Percentiles rank a stretch among this genome's conserved stretches.
phyloP scores from a whole-genome alignment of 2,888 invertebrate species.

The Patella caerulea region DNA sequence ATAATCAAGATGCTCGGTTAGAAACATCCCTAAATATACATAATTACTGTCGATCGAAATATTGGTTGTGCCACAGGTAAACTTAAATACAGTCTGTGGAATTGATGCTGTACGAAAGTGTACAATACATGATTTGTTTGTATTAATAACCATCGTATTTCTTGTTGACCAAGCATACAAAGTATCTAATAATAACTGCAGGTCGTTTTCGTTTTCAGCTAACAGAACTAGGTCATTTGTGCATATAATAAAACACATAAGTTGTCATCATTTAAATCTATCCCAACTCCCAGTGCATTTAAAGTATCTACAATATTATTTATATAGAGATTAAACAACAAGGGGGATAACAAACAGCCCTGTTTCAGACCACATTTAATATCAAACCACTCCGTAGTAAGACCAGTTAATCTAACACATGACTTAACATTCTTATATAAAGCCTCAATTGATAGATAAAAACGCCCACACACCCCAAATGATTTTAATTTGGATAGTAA shows the following conservation, averaged over 20 bases:
- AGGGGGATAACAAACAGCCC: slow-evolving; percentile 35
- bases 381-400: neutral
- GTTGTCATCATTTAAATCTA: slow-evolving; percentile 24
- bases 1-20: slow-evolving; percentile 19
- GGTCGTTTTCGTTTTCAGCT: slow-evolving; percentile 28
- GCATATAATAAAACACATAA: slow-evolving; percentile 33
- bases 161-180: slow-evolving; percentile 29
- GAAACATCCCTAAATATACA: slow-evolving; percentile 22
- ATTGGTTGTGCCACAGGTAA: slow-evolving; percentile 27
- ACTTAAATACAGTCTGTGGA: slow-evolving; percentile 14
- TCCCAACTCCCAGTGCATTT: slow-evolving; percentile 25
- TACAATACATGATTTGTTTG: slow-evolving; percentile 34
- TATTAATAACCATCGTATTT: slow-evolving; percentile 35
- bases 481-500: neutral
- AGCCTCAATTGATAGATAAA: slow-evolving; percentile 1
- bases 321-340: slow-evolving; percentile 33
- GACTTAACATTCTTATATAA: slow-evolving; percentile 14
- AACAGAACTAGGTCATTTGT: slow-evolving; percentile 35
- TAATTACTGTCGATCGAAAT: slow-evolving; percentile 26
- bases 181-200: slow-evolving; percentile 30
- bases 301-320: slow-evolving; percentile 29
- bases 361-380: slow-evolving; percentile 17
- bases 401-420: slow-evolving; percentile 7
- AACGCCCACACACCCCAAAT: neutral
- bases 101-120: slow-evolving; percentile 31